Percentiles rank a stretch among this genome's conserved stretches.
Evolutionary conservation across 2,113 vertebrate species (phyloP).

Genomic region (Piaya cayana): DNA sequence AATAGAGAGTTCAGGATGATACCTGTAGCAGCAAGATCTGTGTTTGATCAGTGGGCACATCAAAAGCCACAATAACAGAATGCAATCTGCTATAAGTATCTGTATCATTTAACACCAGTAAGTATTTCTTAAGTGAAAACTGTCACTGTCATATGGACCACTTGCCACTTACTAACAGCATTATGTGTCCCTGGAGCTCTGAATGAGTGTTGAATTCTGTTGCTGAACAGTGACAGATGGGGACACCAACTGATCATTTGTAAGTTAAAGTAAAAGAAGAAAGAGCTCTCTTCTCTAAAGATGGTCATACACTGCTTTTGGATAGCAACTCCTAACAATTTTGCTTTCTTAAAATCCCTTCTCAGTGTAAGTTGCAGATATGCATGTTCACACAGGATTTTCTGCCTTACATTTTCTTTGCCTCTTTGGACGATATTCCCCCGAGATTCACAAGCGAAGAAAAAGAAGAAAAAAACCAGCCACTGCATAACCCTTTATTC

Average conservation of each 20-base stretch:
- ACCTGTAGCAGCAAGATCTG: constrained; percentile 61
- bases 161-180: not conserved
- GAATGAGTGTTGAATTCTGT: not conserved
- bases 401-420: not conserved
- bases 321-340: not conserved
- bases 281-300: not conserved
- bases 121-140: not conserved
- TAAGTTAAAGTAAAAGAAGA: not conserved
- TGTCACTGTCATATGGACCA: constrained; percentile 23
- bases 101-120: constrained; percentile 3
- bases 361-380: not conserved
- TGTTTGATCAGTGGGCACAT: constrained; percentile 78
- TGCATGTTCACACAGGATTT: not conserved
- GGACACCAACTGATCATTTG: not conserved
- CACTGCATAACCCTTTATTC: constrained; percentile 10
- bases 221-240: not conserved
- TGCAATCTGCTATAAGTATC: constrained; percentile 70
- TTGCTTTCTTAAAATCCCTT: not conserved
- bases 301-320: not conserved
- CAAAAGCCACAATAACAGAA: constrained; percentile 72
- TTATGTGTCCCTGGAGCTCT: not conserved
- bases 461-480: not conserved
- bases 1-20: constrained; percentile 78
- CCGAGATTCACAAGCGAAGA: not conserved
- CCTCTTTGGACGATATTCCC: not conserved